Percentiles rank a stretch among this genome's conserved stretches.
These are phyloP conservation scores for Pyrrhosoma nymphula DNA, from an alignment of 2,888 invertebrate species.

Conservation along the genomic window DNA sequence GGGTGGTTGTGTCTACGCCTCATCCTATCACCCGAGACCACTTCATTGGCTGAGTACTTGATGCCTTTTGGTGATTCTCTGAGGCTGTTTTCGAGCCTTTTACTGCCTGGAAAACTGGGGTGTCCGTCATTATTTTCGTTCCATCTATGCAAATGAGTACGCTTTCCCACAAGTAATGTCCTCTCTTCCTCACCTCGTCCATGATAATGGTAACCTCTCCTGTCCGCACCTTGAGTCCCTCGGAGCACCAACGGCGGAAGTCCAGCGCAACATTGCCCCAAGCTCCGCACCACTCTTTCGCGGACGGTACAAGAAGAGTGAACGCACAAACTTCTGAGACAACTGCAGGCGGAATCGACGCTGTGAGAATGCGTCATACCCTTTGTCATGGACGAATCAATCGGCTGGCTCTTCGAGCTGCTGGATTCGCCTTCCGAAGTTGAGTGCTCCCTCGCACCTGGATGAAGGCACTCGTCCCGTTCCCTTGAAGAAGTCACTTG, in stretches of 20 bases:
- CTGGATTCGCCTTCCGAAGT: not conserved
- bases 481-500: not conserved
- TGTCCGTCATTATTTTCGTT: not conserved
- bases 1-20: slow-evolving; percentile 19
- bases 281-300: not conserved
- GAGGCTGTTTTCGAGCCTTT: not conserved
- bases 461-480: not conserved
- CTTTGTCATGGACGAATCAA: not conserved
- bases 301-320: not conserved
- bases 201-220: not conserved
- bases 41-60: not conserved
- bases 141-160: not conserved
- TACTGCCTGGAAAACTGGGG: not conserved
- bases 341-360: not conserved
- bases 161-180: not conserved
- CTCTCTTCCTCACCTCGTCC: not conserved
- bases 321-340: not conserved
- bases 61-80: not conserved
- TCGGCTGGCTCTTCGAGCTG: not conserved
- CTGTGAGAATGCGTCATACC: not conserved
- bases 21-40: not conserved
- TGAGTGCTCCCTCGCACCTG: not conserved
- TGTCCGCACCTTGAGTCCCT: not conserved
- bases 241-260: not conserved
- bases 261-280: not conserved